These are phyloP conservation scores for Pipistrellus kuhlii DNA, from an alignment of 2,797 vertebrate genomes.

Conservation along the genomic window DNA sequence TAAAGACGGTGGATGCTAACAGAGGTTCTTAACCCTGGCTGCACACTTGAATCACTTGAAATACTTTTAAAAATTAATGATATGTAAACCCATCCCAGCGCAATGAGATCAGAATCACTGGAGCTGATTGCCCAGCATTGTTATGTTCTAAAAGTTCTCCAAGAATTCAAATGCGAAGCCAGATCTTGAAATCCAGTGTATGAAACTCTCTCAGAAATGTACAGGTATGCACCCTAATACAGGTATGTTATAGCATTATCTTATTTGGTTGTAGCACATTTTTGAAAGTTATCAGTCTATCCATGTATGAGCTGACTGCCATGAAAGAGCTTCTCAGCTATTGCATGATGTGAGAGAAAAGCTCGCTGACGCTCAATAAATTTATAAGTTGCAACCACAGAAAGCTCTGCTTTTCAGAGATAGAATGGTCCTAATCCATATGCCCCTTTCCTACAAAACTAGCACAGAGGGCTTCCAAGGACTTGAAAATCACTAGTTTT, in stretches of 20 bases:
- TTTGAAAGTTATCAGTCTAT: slow-evolving; percentile 5
- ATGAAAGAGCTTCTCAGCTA: slow-evolving; percentile 3
- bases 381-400: background rate
- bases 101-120: background rate
- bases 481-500: slow-evolving; percentile 27
- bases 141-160: background rate
- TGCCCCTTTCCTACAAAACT: background rate
- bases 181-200: background rate
- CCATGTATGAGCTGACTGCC: background rate
- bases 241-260: background rate
- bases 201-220: slow-evolving; percentile 16
- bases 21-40: slow-evolving; percentile 17
- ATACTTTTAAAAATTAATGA: background rate
- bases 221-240: background rate
- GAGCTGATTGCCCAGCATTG: background rate
- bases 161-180: slow-evolving; percentile 1
- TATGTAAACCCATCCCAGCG: background rate
- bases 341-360: background rate
- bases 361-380: background rate
- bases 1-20: slow-evolving; percentile 14
- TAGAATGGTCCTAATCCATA: background rate
- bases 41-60: background rate
- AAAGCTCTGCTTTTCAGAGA: slow-evolving; percentile 18
- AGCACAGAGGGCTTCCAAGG: background rate
- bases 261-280: background rate